phyloP scores from a whole-genome alignment of 2,113 vertebrate species.

The Thymallus thymallus region DNA sequence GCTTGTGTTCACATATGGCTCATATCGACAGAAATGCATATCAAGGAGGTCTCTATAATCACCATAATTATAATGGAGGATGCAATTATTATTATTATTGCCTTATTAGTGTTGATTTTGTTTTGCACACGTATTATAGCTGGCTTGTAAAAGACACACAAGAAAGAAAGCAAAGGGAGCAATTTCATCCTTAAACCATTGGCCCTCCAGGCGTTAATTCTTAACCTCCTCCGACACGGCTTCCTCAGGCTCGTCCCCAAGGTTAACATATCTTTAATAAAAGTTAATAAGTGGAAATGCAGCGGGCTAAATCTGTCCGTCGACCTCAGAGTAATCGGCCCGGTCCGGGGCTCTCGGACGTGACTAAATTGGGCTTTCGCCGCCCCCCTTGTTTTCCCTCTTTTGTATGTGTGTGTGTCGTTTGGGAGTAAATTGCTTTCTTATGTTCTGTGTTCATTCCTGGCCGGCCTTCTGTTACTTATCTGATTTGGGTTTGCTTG shows the following conservation, averaged over 20 bases:
- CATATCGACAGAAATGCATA: slow-evolving; percentile 59
- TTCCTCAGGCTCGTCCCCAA: slow-evolving; percentile 62
- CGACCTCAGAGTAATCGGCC: slow-evolving; percentile 39
- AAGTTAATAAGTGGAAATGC: slow-evolving; percentile 65
- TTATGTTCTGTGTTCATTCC: slow-evolving; percentile 63
- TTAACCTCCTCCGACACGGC: slow-evolving; percentile 60
- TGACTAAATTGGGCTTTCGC: slow-evolving; percentile 61
- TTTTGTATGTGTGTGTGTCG: slow-evolving; percentile 45
- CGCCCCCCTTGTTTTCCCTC: slow-evolving; percentile 36
- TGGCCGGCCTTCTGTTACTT: slow-evolving; percentile 46
- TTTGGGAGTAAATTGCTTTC: slow-evolving; percentile 74
- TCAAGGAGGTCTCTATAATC: slow-evolving; percentile 69
- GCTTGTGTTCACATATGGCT: slow-evolving; percentile 68
- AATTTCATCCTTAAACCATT: slow-evolving; percentile 42
- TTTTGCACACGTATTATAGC: slow-evolving; percentile 45
- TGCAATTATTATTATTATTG: slow-evolving; percentile 35
- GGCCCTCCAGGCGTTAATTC: slow-evolving; percentile 61
- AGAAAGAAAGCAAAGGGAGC: slow-evolving; percentile 34
- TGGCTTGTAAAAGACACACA: slow-evolving; percentile 22
- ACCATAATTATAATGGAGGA: slow-evolving; percentile 55
- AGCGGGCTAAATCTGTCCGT: slow-evolving; percentile 9
- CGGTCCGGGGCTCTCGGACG: slow-evolving; percentile 49
- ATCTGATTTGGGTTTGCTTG: slow-evolving; percentile 55
- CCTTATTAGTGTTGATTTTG: slow-evolving; percentile 65
- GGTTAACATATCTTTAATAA: slow-evolving; percentile 71